phyloP scores from a whole-genome alignment of 2,797 vertebrate species.

The Crenichthys baileyi region DNA sequence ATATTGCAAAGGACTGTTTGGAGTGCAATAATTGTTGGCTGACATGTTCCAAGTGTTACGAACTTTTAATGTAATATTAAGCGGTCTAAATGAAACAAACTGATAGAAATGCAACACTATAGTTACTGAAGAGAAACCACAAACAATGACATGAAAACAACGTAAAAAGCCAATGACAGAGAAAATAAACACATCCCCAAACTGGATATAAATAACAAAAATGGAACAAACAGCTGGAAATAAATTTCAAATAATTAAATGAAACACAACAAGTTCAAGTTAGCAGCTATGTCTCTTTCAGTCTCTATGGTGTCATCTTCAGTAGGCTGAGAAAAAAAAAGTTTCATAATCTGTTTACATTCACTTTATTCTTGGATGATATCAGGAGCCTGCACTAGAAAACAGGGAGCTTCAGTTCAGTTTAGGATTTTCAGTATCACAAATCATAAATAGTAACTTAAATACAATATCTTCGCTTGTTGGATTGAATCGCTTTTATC shows the following conservation, averaged over 20 bases:
- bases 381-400: background rate
- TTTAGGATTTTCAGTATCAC: background rate
- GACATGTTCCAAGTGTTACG: background rate
- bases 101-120: background rate
- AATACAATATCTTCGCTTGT: background rate
- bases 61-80: background rate
- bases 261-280: background rate
- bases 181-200: background rate
- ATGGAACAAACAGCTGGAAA: conserved; percentile 3
- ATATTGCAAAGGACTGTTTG: background rate
- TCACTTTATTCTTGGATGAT: background rate
- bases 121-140: background rate
- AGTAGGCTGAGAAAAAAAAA: background rate
- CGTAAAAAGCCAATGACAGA: background rate
- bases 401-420: background rate
- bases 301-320: background rate
- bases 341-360: background rate
- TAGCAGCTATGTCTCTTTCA: background rate
- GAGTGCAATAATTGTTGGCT: background rate
- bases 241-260: background rate
- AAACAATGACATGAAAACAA: background rate
- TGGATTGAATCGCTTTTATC: background rate
- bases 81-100: background rate
- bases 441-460: background rate
- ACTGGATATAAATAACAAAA: background rate